A percentile compares a stretch with the other conserved stretches of the same genome.
phyloP scores from a whole-genome alignment of 92 coral and sea anemone genomes.

The Phenganax subtilis region DNA sequence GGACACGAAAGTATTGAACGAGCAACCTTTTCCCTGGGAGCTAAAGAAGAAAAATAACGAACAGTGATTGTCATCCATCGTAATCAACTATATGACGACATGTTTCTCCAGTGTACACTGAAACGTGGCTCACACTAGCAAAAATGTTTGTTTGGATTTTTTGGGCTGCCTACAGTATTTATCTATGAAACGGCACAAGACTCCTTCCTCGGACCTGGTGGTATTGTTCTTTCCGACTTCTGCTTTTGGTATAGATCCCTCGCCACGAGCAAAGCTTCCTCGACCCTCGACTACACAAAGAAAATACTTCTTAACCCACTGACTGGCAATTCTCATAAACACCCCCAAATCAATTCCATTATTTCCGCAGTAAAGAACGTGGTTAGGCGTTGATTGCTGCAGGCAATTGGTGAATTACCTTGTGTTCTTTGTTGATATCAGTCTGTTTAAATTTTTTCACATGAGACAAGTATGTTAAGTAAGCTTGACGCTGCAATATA shows the following conservation, averaged over 20 bases:
- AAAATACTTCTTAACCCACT: not conserved
- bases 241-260: conserved; percentile 60
- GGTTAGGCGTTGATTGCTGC: not conserved
- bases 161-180: not conserved
- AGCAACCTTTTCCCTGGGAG: conserved; percentile 83
- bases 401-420: conserved; percentile 45
- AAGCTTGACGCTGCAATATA: conserved; percentile 67
- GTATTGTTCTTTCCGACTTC: conserved; percentile 45
- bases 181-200: not conserved
- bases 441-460: conserved; percentile 66
- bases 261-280: conserved; percentile 56
- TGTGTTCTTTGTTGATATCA: conserved; percentile 58
- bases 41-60: conserved; percentile 33
- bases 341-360: not conserved
- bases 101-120: too few relatives aligned
- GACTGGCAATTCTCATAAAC: not conserved
- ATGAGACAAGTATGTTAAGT: conserved; percentile 86
- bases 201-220: conserved; percentile 32
- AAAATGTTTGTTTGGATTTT: too few relatives aligned
- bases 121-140: too few relatives aligned
- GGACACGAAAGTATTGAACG: conserved; percentile 77
- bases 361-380: too few relatives aligned
- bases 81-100: too few relatives aligned
- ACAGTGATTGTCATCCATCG: too few relatives aligned
- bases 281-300: conserved; percentile 63